Conservation (phyloP, 2,888 invertebrate genomes). For the Eubasilissa splendida region DNA sequence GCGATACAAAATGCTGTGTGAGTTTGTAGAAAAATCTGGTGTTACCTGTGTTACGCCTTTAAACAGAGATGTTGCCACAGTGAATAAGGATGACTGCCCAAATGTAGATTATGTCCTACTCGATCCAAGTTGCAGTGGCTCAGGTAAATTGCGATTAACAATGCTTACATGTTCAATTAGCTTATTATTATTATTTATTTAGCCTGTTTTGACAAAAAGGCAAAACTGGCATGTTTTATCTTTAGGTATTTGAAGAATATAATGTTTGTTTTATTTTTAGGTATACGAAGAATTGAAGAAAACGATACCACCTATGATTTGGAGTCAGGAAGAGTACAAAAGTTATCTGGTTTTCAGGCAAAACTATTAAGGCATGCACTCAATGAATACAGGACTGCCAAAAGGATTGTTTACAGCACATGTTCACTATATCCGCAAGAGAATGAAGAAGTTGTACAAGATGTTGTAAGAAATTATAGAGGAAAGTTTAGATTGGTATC, state of each 20-base stretch:
- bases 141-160: conserved; percentile 74
- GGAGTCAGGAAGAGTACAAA: conserved; percentile 73
- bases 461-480: conserved; percentile 74
- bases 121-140: conserved; percentile 97
- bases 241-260: conserved; percentile 75
- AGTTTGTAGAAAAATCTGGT: conserved; percentile 76
- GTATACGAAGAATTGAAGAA: conserved; percentile 75
- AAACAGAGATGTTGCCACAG: conserved; percentile 81
- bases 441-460: conserved; percentile 92
- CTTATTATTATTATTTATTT: not conserved
- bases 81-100: conserved; percentile 74
- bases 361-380: conserved; percentile 91
- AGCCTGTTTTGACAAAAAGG: not conserved
- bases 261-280: conserved; percentile 62
- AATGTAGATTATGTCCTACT: conserved; percentile 92
- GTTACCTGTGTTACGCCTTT: conserved; percentile 80
- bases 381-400: conserved; percentile 84
- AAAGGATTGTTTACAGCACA: conserved; percentile 95
- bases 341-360: conserved; percentile 85
- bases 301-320: conserved; percentile 65
- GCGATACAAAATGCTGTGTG: conserved; percentile 78
- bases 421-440: conserved; percentile 93
- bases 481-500: conserved; percentile 77
- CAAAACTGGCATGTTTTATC: not conserved
- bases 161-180: not conserved